Conservation (phyloP, 2,797 vertebrate species). For the Darevskia nairensis region DNA sequence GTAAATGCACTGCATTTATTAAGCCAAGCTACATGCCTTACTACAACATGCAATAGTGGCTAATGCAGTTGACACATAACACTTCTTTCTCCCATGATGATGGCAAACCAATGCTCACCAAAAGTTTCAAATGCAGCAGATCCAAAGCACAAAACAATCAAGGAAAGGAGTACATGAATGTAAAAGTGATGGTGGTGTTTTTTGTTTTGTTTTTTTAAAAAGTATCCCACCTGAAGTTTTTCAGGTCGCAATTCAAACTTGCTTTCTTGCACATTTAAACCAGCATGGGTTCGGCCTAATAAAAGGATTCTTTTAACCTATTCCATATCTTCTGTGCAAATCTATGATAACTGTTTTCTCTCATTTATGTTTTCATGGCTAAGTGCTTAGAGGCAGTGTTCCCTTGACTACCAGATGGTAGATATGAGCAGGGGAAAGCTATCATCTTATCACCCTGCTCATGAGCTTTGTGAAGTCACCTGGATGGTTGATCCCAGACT, state of each 20-base stretch:
- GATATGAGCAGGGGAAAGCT: neutral
- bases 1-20: too few relatives aligned
- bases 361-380: neutral
- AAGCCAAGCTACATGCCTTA: too few relatives aligned
- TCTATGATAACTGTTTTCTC: neutral
- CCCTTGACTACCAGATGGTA: too few relatives aligned
- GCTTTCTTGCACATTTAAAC: neutral
- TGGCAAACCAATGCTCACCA: neutral
- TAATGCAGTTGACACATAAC: neutral
- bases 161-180: neutral
- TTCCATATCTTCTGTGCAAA: neutral
- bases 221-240: neutral
- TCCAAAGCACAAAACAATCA: neutral
- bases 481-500: neutral
- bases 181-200: neutral
- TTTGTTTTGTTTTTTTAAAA: neutral
- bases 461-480: too few relatives aligned
- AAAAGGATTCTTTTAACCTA: neutral
- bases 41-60: too few relatives aligned
- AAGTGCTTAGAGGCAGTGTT: neutral
- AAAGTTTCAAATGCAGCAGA: neutral
- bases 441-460: neutral
- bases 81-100: neutral
- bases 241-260: too few relatives aligned
- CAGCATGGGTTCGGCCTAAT: neutral